Percentiles rank a stretch among this genome's conserved stretches.
phyloP scores from a whole-genome alignment of 2,113 vertebrate genomes.

The Petaurus breviceps region DNA sequence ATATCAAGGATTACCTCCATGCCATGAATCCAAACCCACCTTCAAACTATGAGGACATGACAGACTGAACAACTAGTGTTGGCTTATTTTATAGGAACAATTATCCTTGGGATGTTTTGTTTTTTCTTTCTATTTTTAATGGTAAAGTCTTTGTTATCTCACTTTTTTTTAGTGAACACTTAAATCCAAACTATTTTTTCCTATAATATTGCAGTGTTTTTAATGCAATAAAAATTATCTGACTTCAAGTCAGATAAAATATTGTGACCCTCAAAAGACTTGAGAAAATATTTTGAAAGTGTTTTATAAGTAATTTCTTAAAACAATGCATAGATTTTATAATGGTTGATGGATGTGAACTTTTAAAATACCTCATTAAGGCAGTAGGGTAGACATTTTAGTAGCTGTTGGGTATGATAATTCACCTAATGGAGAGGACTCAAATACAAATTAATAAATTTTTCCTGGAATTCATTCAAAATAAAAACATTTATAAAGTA shows the following conservation, averaged over 20 bases:
- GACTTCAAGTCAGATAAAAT: background rate
- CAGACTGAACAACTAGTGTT: background rate
- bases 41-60: background rate
- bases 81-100: background rate
- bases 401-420: too few relatives aligned
- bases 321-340: background rate
- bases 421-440: too few relatives aligned
- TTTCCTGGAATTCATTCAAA: background rate
- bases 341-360: background rate
- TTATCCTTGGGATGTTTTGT: background rate
- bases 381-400: too few relatives aligned
- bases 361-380: too few relatives aligned
- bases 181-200: conserved; percentile 29
- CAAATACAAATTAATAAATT: background rate
- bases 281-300: conserved; percentile 34
- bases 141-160: background rate
- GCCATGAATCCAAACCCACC: background rate
- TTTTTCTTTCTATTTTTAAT: background rate
- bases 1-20: background rate
- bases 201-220: background rate
- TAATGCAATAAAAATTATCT: conserved; percentile 31
- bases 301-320: conserved; percentile 4
- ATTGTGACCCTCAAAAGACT: background rate
- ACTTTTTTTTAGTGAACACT: conserved; percentile 40
- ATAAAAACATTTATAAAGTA: background rate